Conservation (phyloP, 2,797 vertebrate genomes). For the Heterohyrax brucei region DNA sequence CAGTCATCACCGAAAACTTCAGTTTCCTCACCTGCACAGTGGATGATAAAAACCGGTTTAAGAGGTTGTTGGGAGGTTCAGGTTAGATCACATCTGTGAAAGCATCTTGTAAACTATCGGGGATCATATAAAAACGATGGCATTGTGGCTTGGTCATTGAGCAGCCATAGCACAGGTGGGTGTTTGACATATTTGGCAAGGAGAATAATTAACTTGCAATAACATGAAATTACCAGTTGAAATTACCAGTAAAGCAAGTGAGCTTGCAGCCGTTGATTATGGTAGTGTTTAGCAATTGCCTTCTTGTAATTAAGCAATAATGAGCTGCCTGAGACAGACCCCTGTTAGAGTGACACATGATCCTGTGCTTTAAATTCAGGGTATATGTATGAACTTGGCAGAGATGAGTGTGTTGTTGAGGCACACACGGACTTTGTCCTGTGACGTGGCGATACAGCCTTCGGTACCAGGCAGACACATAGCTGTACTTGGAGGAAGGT, state of each 20-base stretch:
- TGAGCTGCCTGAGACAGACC: conserved; percentile 80
- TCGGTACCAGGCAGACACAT: neutral
- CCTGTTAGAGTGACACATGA: conserved; percentile 79
- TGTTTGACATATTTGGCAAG: conserved; percentile 50
- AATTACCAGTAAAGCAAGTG: conserved; percentile 64
- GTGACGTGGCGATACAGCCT: neutral
- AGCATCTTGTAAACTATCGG: conserved; percentile 8
- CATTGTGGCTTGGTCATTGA: neutral
- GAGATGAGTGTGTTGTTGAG: neutral
- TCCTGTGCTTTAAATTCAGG: conserved; percentile 50
- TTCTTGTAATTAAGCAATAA: conserved; percentile 81
- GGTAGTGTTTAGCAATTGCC: conserved; percentile 78
- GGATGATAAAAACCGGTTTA: conserved; percentile 22
- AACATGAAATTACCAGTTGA: conserved; percentile 79
- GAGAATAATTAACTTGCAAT: conserved; percentile 78
- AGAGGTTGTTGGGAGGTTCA: neutral
- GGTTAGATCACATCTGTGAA: conserved; percentile 40
- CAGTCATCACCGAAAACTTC: neutral
- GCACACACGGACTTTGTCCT: neutral
- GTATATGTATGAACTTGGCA: neutral
- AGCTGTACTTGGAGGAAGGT: neutral
- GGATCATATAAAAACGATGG: neutral
- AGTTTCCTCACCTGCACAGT: conserved; percentile 46
- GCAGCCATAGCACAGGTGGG: conserved; percentile 33
- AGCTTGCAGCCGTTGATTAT: conserved; percentile 77